These are phyloP conservation scores for Rhopalosiphum maidis DNA, from an alignment of 1,140 invertebrate species.

Conservation along the genomic window DNA sequence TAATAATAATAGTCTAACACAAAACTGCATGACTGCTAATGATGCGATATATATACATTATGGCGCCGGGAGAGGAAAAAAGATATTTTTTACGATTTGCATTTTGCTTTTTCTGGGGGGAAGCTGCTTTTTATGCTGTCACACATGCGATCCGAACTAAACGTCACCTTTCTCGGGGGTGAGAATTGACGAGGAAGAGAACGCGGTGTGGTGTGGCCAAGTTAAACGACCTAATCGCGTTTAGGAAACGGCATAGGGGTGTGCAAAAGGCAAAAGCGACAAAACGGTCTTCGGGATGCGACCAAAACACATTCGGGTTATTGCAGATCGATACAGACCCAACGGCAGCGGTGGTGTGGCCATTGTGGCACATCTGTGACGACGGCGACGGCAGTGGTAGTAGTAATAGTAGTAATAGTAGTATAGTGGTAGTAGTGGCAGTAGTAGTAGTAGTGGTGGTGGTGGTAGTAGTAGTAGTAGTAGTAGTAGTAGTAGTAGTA, in stretches of 20 bases:
- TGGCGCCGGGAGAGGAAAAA: too few relatives aligned
- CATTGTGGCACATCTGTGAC: slow-evolving; percentile 47
- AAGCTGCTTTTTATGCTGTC: not conserved
- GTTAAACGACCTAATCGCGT: not conserved
- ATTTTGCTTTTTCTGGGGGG: not conserved
- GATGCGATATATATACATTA: not conserved
- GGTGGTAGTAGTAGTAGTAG: not conserved
- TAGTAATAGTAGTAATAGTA: slow-evolving; percentile 9
- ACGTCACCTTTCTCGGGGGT: not conserved
- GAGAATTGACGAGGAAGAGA: not conserved
- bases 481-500: not conserved
- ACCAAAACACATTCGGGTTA: slow-evolving; percentile 51
- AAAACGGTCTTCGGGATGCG: slow-evolving; percentile 42
- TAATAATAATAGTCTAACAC: not conserved
- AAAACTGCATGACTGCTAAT: not conserved
- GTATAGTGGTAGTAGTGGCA: not conserved
- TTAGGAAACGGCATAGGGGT: not conserved
- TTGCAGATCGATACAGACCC: slow-evolving; percentile 51
- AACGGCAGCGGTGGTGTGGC: not conserved
- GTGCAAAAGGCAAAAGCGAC: not conserved
- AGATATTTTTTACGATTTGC: not conserved
- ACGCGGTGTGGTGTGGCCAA: not conserved
- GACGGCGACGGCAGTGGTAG: not conserved
- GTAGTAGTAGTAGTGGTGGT: not conserved
- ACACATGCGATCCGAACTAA: not conserved